Evolutionary conservation across 1,140 invertebrate species (phyloP), one percentile per base, ranked within the genome.

Genomic region (Nilaparvata lugens): DNA sequence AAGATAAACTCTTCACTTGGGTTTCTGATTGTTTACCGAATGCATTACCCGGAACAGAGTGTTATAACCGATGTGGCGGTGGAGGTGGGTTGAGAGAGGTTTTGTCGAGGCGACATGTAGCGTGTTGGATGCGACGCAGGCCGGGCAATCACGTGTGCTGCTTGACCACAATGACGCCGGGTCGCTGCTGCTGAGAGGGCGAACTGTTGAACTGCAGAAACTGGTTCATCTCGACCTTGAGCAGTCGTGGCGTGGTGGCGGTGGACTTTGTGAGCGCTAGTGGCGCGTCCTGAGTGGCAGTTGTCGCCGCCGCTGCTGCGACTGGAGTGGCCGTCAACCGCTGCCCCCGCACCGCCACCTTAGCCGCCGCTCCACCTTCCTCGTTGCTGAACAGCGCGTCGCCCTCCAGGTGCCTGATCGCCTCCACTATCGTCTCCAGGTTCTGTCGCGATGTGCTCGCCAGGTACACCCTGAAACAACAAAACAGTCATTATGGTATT

Each of bases 401-500:
- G 14, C 96, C 95, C 73, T 98, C 96, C 58, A 98, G 76, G 69
- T 96, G 95, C 38, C 94, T 83, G 66, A 98, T 98, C 23, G 96
- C 96, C 72, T 98, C 95, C 7, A 97, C 93, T 62, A 98, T 98
- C 1, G 95, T 97, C 72, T 98, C 93, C 61, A 98, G 77, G 73
- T 97, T 98, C 70, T 95, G 90, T 40, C 93, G 82, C 51, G 91
- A 93, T 25, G 89, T 89, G 67, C 84, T 90, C 18, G 88, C 83
- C 52, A 87, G 72, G 67, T 88, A 89, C 7, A 88, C 69, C 61
- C 77, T 80, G 66, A 2, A 67, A 67, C 45, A 48, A 4, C 21
- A 19, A 35, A 4, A 28, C 25, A 28, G 7, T 28, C n/a, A n/a
- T n/a, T n/a, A n/a, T n/a, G n/a, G n/a, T n/a, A n/a, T n/a, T n/a